Evolutionary conservation across 2,888 invertebrate genomes (phyloP).

Genomic region (Cephus sareptanus): DNA sequence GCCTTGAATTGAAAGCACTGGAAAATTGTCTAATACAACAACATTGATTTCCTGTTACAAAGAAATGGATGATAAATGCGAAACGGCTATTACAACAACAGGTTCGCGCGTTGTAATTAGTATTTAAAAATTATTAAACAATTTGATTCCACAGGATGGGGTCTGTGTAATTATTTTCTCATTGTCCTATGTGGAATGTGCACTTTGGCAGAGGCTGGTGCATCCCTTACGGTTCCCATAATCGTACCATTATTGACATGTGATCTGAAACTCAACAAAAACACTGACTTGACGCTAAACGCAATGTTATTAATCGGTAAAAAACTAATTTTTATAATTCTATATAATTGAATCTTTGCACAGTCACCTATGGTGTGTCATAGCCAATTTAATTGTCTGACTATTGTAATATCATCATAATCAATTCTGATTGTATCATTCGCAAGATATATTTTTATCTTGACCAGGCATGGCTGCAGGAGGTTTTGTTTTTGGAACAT

Average conservation of each 20-base stretch:
- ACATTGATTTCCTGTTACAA: not conserved
- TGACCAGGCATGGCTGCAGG: constrained; percentile 61
- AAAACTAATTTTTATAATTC: not conserved
- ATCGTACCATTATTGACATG: constrained; percentile 43
- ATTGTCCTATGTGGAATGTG: constrained; percentile 44
- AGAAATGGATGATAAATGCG: constrained; percentile 40
- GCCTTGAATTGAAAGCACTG: constrained; percentile 22
- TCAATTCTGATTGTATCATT: not conserved
- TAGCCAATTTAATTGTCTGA: not conserved
- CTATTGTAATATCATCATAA: not conserved
- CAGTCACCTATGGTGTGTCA: not conserved
- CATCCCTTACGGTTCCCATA: constrained; percentile 38
- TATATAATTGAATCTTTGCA: not conserved
- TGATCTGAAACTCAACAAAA: constrained; percentile 36
- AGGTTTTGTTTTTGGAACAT: constrained; percentile 53
- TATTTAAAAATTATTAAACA: not conserved
- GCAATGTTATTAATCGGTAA: constrained; percentile 42
- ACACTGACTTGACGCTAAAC: constrained; percentile 32
- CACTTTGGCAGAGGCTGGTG: constrained; percentile 44
- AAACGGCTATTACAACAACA: constrained; percentile 38
- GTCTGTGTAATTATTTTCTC: constrained; percentile 43
- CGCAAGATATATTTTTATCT: not conserved
- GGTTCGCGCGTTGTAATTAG: constrained; percentile 26
- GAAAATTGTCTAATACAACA: not conserved
- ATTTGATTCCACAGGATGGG: constrained; percentile 42